A percentile compares a stretch with the other conserved stretches of the same genome.
These are phyloP conservation scores for Brevimyrus niger DNA, from an alignment of 2,113 vertebrate genomes.

Conservation along the genomic window DNA sequence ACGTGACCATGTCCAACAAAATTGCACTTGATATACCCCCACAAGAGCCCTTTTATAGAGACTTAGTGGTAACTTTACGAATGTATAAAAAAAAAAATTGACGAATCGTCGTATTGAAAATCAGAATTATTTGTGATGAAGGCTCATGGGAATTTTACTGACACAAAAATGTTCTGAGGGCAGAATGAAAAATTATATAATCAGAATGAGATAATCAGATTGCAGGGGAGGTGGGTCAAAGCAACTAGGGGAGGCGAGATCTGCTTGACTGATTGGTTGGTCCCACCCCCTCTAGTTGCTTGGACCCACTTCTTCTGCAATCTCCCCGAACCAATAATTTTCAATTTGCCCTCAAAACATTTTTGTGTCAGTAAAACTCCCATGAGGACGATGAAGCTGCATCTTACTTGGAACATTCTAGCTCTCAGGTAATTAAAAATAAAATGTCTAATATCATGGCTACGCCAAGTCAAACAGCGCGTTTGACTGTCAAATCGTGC, in stretches of 20 bases:
- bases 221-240: too few relatives aligned
- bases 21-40: background rate
- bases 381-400: background rate
- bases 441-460: slow-evolving; percentile 36
- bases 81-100: background rate
- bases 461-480: slow-evolving; percentile 45
- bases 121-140: background rate
- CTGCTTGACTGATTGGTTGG: too few relatives aligned
- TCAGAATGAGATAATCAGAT: too few relatives aligned
- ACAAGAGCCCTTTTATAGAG: background rate
- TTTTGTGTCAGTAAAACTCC: too few relatives aligned
- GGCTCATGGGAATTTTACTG: too few relatives aligned
- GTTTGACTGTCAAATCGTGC: background rate
- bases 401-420: background rate
- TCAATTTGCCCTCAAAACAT: too few relatives aligned
- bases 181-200: too few relatives aligned
- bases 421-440: slow-evolving; percentile 31
- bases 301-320: too few relatives aligned
- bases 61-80: background rate
- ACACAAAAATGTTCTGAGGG: too few relatives aligned
- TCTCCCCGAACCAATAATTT: too few relatives aligned
- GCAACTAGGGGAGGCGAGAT: too few relatives aligned
- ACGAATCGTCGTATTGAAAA: background rate
- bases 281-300: too few relatives aligned
- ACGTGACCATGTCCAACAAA: background rate